Conservation (phyloP, 2,797 vertebrate species). For the Gallinago solitaria region DNA sequence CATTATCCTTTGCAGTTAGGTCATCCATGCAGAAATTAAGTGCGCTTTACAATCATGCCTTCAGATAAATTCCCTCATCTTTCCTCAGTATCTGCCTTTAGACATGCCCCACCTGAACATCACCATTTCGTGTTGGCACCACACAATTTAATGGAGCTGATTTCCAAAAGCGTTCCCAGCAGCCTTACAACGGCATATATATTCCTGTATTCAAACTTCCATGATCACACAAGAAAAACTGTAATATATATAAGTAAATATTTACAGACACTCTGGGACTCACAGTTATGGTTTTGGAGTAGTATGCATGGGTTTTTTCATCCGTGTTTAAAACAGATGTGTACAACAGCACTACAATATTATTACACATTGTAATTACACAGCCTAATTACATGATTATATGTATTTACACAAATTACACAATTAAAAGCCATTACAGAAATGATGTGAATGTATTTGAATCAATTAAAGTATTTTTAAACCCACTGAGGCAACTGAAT, state of each 20-base stretch:
- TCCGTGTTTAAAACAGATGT: conserved; percentile 23
- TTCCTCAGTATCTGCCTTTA: neutral
- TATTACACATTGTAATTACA: conserved; percentile 68
- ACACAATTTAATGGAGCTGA: neutral
- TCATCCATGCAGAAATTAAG: neutral
- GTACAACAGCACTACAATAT: conserved; percentile 51
- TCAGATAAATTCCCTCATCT: neutral
- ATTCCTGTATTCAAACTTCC: neutral
- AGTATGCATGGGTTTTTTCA: neutral
- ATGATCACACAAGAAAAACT: neutral
- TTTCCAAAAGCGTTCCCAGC: neutral
- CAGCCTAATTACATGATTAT: conserved; percentile 65
- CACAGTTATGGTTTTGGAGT: neutral
- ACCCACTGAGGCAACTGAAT: neutral
- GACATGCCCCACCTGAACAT: neutral
- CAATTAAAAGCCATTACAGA: conserved; percentile 65
- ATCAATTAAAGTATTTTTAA: conserved; percentile 64
- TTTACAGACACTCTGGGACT: neutral
- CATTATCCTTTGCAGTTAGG: neutral
- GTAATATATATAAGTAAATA: neutral
- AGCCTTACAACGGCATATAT: neutral
- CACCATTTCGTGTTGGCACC: neutral
- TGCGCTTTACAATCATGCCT: neutral
- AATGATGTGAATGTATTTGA: conserved; percentile 57
- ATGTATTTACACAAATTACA: conserved; percentile 70